A percentile compares a stretch with the other conserved stretches of the same genome.
These are phyloP conservation scores for Porites lutea DNA, from an alignment of 64 coral and sea anemone species.

Conservation along the genomic window DNA sequence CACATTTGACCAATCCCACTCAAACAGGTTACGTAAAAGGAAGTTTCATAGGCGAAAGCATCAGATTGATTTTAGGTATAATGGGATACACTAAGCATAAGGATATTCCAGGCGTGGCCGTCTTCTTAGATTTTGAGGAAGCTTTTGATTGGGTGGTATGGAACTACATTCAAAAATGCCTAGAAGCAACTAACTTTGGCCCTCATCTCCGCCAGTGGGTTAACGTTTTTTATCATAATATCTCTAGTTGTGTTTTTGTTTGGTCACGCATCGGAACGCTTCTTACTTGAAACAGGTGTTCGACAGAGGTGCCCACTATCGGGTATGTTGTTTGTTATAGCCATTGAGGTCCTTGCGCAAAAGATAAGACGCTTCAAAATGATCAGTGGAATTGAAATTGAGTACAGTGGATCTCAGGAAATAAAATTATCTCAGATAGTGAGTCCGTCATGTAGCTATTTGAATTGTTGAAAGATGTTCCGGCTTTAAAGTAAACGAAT, in stretches of 20 bases:
- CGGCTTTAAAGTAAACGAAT: conserved; percentile 22
- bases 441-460: conserved; percentile 22
- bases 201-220: conserved; percentile 29
- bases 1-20: conserved; percentile 6
- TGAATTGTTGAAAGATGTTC: conserved; percentile 24
- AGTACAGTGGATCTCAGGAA: not conserved
- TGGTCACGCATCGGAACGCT: not conserved
- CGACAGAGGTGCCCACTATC: conserved; percentile 32
- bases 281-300: conserved; percentile 40
- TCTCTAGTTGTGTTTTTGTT: conserved; percentile 42
- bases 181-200: conserved; percentile 30
- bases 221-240: conserved; percentile 32
- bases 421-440: conserved; percentile 20
- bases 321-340: conserved; percentile 42
- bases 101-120: conserved; percentile 6
- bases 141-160: conserved; percentile 29
- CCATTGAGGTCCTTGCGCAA: conserved; percentile 22
- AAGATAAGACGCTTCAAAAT: not conserved
- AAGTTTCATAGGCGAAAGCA: conserved; percentile 13
- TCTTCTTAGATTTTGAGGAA: conserved; percentile 39
- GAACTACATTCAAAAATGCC: conserved; percentile 21
- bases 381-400: conserved; percentile 31
- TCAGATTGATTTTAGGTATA: conserved; percentile 28
- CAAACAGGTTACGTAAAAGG: conserved; percentile 32
- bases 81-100: conserved; percentile 20